phyloP scores from a whole-genome alignment of 2,888 invertebrate species.

The Coleophora deauratella region DNA sequence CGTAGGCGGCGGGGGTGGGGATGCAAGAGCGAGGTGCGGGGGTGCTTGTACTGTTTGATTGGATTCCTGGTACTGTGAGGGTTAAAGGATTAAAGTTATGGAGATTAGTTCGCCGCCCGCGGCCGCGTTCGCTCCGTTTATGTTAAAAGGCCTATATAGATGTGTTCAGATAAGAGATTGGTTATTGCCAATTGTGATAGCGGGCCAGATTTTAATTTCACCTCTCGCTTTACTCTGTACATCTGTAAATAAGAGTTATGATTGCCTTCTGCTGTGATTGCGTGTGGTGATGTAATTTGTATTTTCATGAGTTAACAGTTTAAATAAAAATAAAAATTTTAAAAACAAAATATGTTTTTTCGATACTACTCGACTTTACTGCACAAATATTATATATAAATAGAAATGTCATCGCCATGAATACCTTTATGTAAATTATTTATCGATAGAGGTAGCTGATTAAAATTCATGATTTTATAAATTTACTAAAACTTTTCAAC shows the following conservation, averaged over 20 bases:
- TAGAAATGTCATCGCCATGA: too few relatives aligned
- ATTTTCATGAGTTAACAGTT: too few relatives aligned
- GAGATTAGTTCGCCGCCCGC: slow-evolving; percentile 74
- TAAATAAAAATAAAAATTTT: too few relatives aligned
- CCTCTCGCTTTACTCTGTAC: slow-evolving; percentile 25
- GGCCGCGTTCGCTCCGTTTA: slow-evolving; percentile 62
- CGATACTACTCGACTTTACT: too few relatives aligned
- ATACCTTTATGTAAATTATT: too few relatives aligned
- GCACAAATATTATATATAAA: too few relatives aligned
- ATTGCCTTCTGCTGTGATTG: slow-evolving; percentile 37
- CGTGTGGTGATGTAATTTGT: slow-evolving; percentile 11
- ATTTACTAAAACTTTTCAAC: too few relatives aligned
- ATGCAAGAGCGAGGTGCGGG: slow-evolving; percentile 32
- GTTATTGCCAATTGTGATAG: slow-evolving; percentile 71
- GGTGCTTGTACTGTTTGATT: slow-evolving; percentile 72
- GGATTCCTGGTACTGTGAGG: slow-evolving; percentile 72
- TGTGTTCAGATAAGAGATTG: slow-evolving; percentile 70
- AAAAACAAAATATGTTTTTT: too few relatives aligned
- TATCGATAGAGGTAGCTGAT: too few relatives aligned
- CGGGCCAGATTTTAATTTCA: slow-evolving; percentile 64
- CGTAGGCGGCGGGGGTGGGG: slow-evolving; percentile 59
- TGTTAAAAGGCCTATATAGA: slow-evolving; percentile 71
- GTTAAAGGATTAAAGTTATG: slow-evolving; percentile 75
- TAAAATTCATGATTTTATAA: too few relatives aligned
- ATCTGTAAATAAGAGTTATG: slow-evolving; percentile 35